These are phyloP conservation scores for Tridacna crocea DNA, from an alignment of 2,888 invertebrate species.

Conservation along the genomic window DNA sequence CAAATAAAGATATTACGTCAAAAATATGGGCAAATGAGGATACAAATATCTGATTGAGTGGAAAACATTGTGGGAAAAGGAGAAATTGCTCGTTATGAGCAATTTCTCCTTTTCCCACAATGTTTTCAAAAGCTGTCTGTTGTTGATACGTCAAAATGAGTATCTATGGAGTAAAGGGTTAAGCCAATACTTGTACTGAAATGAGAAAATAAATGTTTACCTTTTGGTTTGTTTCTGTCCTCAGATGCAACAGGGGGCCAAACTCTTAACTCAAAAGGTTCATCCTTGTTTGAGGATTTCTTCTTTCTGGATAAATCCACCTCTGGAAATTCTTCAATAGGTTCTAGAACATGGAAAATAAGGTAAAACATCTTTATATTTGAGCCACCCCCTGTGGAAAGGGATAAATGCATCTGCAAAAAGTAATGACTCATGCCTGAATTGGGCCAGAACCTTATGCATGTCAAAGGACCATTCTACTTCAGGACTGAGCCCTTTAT, in stretches of 20 bases:
- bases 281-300: slow-evolving; percentile 30
- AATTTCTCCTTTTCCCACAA: not conserved
- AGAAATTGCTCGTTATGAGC: not conserved
- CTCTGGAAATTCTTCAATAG: slow-evolving; percentile 23
- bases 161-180: too few species aligned
- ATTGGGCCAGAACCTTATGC: too few species aligned
- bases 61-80: not conserved
- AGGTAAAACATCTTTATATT: not conserved
- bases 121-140: not conserved
- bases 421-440: too few species aligned
- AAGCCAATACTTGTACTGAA: too few species aligned
- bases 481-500: too few species aligned
- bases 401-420: not conserved
- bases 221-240: slow-evolving; percentile 2
- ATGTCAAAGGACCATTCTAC: too few species aligned
- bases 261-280: slow-evolving; percentile 57
- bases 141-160: too few species aligned
- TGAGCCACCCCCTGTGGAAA: not conserved
- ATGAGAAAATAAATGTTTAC: not conserved
- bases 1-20: too few species aligned
- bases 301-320: slow-evolving; percentile 14
- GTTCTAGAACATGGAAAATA: slow-evolving; percentile 22
- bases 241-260: slow-evolving; percentile 73
- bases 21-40: too few species aligned
- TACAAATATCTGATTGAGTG: too few species aligned